These are phyloP conservation scores for Palythoa heliodiscus DNA, from an alignment of 92 coral and sea anemone species.

Conservation along the genomic window DNA sequence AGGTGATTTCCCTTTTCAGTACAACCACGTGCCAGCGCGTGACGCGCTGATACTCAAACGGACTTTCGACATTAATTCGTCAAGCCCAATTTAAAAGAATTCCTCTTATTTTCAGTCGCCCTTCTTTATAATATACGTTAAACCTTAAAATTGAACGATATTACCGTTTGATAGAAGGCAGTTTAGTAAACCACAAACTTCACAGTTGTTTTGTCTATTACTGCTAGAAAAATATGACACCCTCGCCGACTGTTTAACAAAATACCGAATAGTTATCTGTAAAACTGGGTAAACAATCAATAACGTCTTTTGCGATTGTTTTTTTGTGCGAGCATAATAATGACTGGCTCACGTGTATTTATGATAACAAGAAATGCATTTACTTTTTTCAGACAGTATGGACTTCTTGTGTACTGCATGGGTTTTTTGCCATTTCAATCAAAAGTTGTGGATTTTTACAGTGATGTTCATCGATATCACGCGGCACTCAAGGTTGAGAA, in stretches of 20 bases:
- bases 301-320: not conserved
- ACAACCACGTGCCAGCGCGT: slow-evolving; percentile 19
- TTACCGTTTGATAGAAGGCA: not conserved
- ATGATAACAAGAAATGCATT: no score
- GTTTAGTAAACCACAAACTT: not conserved
- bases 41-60: slow-evolving; percentile 9
- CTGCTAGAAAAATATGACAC: not conserved
- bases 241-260: slow-evolving; percentile 5
- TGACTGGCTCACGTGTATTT: not conserved
- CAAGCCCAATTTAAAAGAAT: not conserved
- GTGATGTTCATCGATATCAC: not conserved
- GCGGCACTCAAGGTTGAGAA: not conserved
- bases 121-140: not conserved
- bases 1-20: slow-evolving; percentile 37
- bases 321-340: not conserved
- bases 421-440: not conserved
- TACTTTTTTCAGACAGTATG: not conserved
- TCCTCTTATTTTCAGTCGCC: not conserved
- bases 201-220: slow-evolving; percentile 19
- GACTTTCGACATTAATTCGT: not conserved
- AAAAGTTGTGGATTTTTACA: not conserved
- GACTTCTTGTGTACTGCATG: not conserved
- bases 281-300: slow-evolving; percentile 11
- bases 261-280: slow-evolving; percentile 23
- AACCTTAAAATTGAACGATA: not conserved